Base-by-base conservation (phyloP, 2,113 vertebrate species). In the Toxotes jaculatrix region DNA sequence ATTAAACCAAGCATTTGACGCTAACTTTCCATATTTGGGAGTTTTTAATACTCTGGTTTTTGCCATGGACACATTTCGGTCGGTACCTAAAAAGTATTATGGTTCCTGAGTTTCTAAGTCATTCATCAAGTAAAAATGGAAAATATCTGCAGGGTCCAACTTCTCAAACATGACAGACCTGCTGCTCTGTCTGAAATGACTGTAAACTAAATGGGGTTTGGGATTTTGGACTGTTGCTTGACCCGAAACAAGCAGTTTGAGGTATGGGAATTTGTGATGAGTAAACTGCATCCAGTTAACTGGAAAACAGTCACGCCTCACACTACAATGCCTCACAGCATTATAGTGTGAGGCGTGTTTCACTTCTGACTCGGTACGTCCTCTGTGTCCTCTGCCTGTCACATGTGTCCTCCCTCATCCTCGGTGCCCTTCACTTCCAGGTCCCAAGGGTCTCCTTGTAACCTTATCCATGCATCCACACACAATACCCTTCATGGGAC, bases 401-500 rank as follows among this genome's bases (percentile, higher is more conserved):
- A 94, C 86, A 89, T 60, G 42, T 86, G 90, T 93, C 92, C 92
- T 89, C 61, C 82, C 89, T 91, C 88, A 71, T 91, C 83, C 86
- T 88, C 21, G 38, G 69, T 85, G 86, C 87, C 91, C 89, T 93
- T 92, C 89, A 82, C 88, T 77, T 84, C 51, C 72, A 57, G 36
- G 56, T 93, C 93, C 88, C 90, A 61, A 40, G 86, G 88, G 93
- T 89, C 84, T 80, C 79, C 72, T 80, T 83, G 84, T 49, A 94
- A 87, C 87, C 90, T 88, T 89, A 91, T 83, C 80, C 88, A 85
- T 56, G 88, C 83, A 87, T 73, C 79, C 77, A n/a, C 53, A 55
- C 91, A 94, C 91, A 94, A 92, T 92, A 90, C 87, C 88, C 91
- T 93, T 93, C 92, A 90, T 73, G 78, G 85, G 84, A 92, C 90